Conservation (phyloP, 1,140 invertebrate genomes). For the Spodoptera frugiperda region DNA sequence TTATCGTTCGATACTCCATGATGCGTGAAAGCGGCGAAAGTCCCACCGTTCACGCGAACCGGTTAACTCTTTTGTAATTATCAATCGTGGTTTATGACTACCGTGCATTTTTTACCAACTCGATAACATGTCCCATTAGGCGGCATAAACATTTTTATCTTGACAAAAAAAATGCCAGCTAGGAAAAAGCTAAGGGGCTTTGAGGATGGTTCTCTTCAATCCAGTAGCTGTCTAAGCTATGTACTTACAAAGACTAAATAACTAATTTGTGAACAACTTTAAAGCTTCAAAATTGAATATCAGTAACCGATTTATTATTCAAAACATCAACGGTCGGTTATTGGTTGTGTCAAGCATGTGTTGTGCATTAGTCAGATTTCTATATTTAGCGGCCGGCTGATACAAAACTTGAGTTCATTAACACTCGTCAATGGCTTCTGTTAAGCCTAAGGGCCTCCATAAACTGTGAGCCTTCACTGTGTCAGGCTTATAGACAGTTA, state of each 20-base stretch:
- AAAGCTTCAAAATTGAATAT: constrained; percentile 2
- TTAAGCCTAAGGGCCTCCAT: constrained; percentile 45
- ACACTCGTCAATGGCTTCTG: constrained; percentile 53
- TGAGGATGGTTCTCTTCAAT: neutral
- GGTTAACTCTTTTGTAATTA: constrained; percentile 67
- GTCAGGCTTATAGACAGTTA: neutral
- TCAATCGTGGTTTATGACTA: constrained; percentile 51
- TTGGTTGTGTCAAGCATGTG: constrained; percentile 71
- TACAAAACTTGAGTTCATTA: constrained; percentile 71
- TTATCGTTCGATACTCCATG: constrained; percentile 58
- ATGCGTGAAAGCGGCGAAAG: constrained; percentile 77
- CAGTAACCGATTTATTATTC: constrained; percentile 54
- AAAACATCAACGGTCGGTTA: constrained; percentile 55
- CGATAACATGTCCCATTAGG: too few species aligned
- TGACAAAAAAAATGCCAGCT: neutral
- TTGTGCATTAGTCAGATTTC: constrained; percentile 69
- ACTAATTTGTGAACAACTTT: neutral
- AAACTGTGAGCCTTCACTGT: constrained; percentile 8
- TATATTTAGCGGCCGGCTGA: constrained; percentile 73
- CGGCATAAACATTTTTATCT: neutral
- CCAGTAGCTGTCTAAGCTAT: too few species aligned
- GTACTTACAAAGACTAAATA: too few species aligned
- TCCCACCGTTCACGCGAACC: constrained; percentile 61
- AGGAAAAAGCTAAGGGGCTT: neutral
- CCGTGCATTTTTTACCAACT: neutral